Percentiles rank a stretch among this genome's conserved stretches.
These are phyloP conservation scores for Parauchenoglanis punctatus DNA, from an alignment of 2,797 vertebrate species.

Conservation along the genomic window DNA sequence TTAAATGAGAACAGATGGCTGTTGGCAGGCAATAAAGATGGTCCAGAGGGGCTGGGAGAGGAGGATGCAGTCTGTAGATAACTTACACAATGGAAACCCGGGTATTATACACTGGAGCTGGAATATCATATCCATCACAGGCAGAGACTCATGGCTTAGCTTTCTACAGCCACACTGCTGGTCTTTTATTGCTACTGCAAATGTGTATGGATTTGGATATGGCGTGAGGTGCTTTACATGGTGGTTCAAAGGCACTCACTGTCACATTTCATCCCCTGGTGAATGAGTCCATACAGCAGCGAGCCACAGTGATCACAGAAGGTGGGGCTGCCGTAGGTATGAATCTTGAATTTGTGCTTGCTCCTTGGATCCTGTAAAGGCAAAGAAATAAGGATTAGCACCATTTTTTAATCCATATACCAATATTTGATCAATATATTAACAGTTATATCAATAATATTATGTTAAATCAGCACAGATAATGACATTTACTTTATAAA, in stretches of 20 bases:
- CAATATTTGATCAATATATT: no score
- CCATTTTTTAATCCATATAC: background rate
- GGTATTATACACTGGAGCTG: background rate
- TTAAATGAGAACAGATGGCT: background rate
- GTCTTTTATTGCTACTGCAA: constrained; percentile 10
- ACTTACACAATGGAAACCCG: constrained; percentile 3
- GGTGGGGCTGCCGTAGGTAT: constrained; percentile 93
- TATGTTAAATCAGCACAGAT: background rate
- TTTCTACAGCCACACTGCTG: background rate
- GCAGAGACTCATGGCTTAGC: constrained; percentile 25
- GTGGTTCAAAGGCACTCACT: constrained; percentile 77
- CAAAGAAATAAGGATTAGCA: background rate
- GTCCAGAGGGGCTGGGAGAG: background rate
- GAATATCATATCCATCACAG: constrained; percentile 24
- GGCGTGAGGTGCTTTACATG: background rate
- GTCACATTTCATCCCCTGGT: constrained; percentile 99
- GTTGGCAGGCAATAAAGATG: background rate
- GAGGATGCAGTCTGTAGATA: constrained; percentile 16
- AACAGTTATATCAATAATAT: background rate
- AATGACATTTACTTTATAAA: background rate
- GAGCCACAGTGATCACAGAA: constrained; percentile 98
- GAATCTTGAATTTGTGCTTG: constrained; percentile 99
- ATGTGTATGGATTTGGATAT: constrained; percentile 16
- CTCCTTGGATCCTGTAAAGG: constrained; percentile 89
- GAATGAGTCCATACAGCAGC: constrained; percentile 92